phyloP scores from a whole-genome alignment of 2,888 invertebrate species.

The Phortica okadai region DNA sequence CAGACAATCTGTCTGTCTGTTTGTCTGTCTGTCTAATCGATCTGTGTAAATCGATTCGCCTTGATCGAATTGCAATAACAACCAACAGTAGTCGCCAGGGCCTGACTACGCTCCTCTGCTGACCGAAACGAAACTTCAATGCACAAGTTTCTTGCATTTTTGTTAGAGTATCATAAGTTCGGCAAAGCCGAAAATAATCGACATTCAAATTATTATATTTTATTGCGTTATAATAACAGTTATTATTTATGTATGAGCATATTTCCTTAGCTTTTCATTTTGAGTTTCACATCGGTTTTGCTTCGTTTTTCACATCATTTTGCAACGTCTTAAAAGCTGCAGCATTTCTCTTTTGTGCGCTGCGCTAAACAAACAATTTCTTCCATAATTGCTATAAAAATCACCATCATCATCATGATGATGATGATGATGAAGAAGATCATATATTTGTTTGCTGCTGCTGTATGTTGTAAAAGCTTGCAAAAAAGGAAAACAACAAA shows the following conservation, averaged over 20 bases:
- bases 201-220: neutral
- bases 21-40: no score
- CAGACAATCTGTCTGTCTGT: no score
- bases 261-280: neutral
- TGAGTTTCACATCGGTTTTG: neutral
- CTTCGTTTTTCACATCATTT: neutral
- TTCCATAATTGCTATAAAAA: neutral
- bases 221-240: slow-evolving; percentile 16
- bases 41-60: no score
- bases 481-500: neutral
- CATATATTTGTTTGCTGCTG: neutral
- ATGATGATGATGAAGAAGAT: neutral
- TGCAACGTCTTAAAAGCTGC: neutral
- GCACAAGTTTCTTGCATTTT: no score
- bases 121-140: no score
- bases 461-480: neutral
- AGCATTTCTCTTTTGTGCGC: neutral
- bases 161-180: neutral
- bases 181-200: neutral
- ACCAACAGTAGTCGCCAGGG: no score
- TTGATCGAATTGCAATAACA: no score
- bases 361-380: neutral
- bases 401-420: neutral
- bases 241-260: neutral
- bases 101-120: no score